These are phyloP conservation scores for Procavia capensis DNA, from an alignment of 2,113 vertebrate species.

Conservation along the genomic window DNA sequence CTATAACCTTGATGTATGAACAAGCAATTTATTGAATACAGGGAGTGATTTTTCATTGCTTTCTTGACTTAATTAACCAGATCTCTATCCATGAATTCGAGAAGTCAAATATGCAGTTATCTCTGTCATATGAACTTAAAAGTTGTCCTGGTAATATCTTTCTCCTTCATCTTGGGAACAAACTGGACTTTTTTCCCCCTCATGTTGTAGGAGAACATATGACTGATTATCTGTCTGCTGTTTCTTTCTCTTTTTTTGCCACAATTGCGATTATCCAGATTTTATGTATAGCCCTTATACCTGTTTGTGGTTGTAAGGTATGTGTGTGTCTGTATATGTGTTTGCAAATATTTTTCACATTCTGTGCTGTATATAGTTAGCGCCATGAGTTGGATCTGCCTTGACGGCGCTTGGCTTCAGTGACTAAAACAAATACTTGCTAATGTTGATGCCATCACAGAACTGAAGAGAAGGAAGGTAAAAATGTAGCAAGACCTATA, in stretches of 20 bases:
- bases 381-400: too few relatives aligned
- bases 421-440: not conserved
- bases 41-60: not conserved
- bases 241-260: not conserved
- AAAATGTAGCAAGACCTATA: not conserved
- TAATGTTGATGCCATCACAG: not conserved
- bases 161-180: not conserved
- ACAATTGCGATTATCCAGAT: not conserved
- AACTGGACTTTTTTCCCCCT: not conserved
- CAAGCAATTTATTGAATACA: not conserved
- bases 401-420: too few relatives aligned
- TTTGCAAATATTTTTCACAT: not conserved
- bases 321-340: not conserved
- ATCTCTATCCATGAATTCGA: not conserved
- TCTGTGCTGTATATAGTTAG: not conserved
- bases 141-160: not conserved
- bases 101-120: not conserved
- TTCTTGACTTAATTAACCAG: accelerated
- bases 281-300: not conserved
- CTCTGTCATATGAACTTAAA: not conserved
- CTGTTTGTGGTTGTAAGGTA: not conserved
- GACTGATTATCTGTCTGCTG: not conserved
- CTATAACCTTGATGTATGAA: not conserved
- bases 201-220: not conserved
- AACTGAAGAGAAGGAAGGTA: not conserved